Evolutionary conservation across 2,113 vertebrate species (phyloP).

Genomic region (Xenopus tropicalis): UCB_Xtro_10.0 CM004443.2:55560501-55561000

Average conservation of each 20-base stretch:
- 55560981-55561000: not conserved
- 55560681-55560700: slow-evolving; percentile 38
- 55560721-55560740: slow-evolving; percentile 27
- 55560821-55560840: slow-evolving; percentile 26
- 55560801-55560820: not conserved
- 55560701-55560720: slow-evolving; percentile 34
- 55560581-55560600: slow-evolving; percentile 20
- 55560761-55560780: slow-evolving; percentile 24
- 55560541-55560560: slow-evolving; percentile 13
- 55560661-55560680: slow-evolving; percentile 33
- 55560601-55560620: slow-evolving; percentile 30
- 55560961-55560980: not conserved
- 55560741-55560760: slow-evolving; percentile 29
- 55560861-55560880: not conserved
- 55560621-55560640: slow-evolving; percentile 20
- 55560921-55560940: not conserved
- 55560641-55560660: slow-evolving; percentile 37
- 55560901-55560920: not conserved
- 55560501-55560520: slow-evolving; percentile 32
- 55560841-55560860: not conserved
- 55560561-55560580: slow-evolving; percentile 35
- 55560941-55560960: not conserved
- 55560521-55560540: slow-evolving; percentile 17
- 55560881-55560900: not conserved
- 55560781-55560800: slow-evolving; percentile 10